phyloP scores from a whole-genome alignment of 2,113 vertebrate genomes.

The Panthera leo region DNA sequence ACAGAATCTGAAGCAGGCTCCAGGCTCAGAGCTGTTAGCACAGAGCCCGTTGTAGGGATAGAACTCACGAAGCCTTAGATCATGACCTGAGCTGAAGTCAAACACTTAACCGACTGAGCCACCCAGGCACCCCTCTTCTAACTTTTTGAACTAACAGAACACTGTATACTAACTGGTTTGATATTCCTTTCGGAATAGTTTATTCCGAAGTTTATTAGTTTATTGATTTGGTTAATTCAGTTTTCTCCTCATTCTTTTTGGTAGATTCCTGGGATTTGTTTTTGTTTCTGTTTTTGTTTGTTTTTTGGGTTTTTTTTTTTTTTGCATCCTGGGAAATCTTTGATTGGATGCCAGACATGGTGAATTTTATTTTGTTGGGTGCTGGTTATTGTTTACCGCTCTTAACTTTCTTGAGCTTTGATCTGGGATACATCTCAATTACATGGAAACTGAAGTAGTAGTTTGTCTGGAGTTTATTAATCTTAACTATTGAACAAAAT shows the following conservation, averaged over 20 bases:
- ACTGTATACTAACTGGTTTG: not conserved
- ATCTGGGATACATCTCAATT: not conserved
- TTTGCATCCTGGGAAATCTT: not conserved
- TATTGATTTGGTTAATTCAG: not conserved
- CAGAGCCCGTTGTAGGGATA: no score
- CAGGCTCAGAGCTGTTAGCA: no score
- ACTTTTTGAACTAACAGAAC: not conserved
- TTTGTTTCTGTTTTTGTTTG: no score
- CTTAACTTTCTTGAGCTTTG: not conserved
- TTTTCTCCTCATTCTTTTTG: not conserved
- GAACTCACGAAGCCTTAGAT: no score
- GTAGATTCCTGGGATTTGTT: not conserved
- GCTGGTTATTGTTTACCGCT: not conserved
- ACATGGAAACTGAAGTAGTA: not conserved
- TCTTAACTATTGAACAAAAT: not conserved
- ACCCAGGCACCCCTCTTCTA: not conserved
- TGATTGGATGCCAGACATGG: not conserved
- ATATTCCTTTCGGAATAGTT: not conserved
- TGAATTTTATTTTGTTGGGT: not conserved
- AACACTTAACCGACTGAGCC: no score
- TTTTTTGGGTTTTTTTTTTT: not conserved
- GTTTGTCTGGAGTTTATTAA: not conserved
- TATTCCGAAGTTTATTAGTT: no score
- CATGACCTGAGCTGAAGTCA: no score
- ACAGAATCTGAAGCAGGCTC: no score